phyloP scores from a whole-genome alignment of 2,113 vertebrate species.

The Oreochromis tanganicae region DNA sequence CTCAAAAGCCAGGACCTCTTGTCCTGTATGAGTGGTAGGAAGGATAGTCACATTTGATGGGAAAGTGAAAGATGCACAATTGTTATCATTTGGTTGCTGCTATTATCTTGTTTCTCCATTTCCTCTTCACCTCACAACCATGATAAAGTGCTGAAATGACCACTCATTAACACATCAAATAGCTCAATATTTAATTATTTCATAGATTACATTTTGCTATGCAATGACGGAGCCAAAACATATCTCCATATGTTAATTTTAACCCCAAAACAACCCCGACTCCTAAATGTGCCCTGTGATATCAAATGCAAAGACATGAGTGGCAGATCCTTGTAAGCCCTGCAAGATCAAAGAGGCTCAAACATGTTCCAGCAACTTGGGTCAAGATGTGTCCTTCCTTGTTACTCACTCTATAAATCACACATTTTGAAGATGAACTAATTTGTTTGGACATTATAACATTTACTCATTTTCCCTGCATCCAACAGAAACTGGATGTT shows the following conservation, averaged over 20 bases:
- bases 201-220: neutral
- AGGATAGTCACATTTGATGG: neutral
- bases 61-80: no score
- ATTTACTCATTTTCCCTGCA: neutral
- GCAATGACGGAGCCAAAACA: rapidly evolving
- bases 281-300: rapidly evolving
- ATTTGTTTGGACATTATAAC: neutral
- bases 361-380: neutral
- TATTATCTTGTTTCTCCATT: neutral
- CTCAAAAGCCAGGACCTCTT: neutral
- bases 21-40: neutral
- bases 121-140: neutral
- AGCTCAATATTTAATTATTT: neutral
- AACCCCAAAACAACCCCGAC: neutral
- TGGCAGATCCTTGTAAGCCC: neutral
- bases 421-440: neutral
- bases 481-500: neutral
- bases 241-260: neutral
- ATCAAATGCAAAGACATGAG: neutral
- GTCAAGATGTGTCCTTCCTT: neutral
- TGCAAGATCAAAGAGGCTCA: neutral
- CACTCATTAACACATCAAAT: neutral
- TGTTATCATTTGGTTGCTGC: neutral
- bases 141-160: neutral
- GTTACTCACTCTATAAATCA: neutral